A percentile compares a stretch with the other conserved stretches of the same genome.
These are phyloP conservation scores for Trissonchulus latispiculum DNA, from an alignment of 2,888 invertebrate genomes.

Conservation along the genomic window DNA sequence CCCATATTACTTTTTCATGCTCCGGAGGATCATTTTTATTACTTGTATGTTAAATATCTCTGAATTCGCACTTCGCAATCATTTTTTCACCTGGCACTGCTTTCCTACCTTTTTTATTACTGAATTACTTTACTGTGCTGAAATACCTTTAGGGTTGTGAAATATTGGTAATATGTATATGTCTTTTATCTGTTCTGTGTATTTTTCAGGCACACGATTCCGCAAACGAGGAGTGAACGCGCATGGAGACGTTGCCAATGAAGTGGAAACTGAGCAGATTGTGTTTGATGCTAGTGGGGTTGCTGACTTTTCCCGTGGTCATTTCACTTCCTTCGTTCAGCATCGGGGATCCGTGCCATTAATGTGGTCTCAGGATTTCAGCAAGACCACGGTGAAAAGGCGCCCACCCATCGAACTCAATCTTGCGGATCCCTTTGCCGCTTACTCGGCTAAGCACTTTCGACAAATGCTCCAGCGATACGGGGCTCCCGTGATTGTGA, in stretches of 20 bases:
- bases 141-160: no score
- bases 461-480: constrained; percentile 52
- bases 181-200: no score
- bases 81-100: no score
- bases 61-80: no score
- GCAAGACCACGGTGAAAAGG: constrained; percentile 55
- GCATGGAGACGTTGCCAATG: constrained; percentile 80
- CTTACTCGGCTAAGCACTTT: constrained; percentile 53
- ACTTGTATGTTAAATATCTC: no score
- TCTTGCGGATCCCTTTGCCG: constrained; percentile 47
- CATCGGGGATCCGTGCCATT: constrained; percentile 90
- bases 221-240: constrained; percentile 90
- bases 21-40: no score
- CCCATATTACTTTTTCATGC: no score
- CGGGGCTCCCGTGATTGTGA: constrained; percentile 55
- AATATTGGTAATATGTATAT: no score
- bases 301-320: constrained; percentile 41
- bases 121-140: no score
- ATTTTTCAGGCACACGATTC: constrained; percentile 61
- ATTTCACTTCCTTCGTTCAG: constrained; percentile 78
- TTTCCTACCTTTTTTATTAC: no score
- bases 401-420: constrained; percentile 67
- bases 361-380: constrained; percentile 94
- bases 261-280: constrained; percentile 94
- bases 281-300: constrained; percentile 62